Base-by-base conservation (phyloP, 2,888 invertebrate species). In the Lasioglossum lativentre region DNA sequence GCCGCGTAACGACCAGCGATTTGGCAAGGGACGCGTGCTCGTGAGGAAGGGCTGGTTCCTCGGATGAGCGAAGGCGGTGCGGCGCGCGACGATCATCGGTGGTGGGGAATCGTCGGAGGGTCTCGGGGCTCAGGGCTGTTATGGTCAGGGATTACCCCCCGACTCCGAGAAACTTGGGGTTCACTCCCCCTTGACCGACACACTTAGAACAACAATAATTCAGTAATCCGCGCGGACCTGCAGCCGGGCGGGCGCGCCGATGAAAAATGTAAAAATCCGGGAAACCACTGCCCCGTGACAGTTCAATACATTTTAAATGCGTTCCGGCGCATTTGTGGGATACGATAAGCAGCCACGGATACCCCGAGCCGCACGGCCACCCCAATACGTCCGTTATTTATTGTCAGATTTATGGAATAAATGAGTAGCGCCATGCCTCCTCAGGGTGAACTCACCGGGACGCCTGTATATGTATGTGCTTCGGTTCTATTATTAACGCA, bases 261-360 rank as follows among this genome's bases (percentile, higher is more conserved):
- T 95, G 94, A 95, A 94, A 95, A 95, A 95, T 95, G 94, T 95
- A 92, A 93, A 93, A 95, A 95, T 94, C 93, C 92, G 86, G 92
- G 90, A 93, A 93, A 94, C 92, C 93, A 90, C 92, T 88, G 90
- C 84, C 88, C 92, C 93, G 92, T 95, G 95, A 95, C 95, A 94
- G 94, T 95, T 94, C 95, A 94, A 95, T 95, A 95, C 95, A 95
- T 95, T 95, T 95, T 95, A 95, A 95, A 95, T 95, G 95, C 93
- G 94, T 94, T 94, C 93, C 94, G 93, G 92, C 93, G 94, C 93
- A 94, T 95, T 95, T 95, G 93, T 90, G 93, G 91, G 89, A 86
- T 86, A 86, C 93, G 93, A 93, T 93, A 93, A 93, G 93, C 92
- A 91, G 90, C 90, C 85, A 77, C 82, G 70, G 80, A 78, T 80